Base-by-base conservation (phyloP, 1,140 invertebrate species). In the Cyphomyrmex costatus region DNA sequence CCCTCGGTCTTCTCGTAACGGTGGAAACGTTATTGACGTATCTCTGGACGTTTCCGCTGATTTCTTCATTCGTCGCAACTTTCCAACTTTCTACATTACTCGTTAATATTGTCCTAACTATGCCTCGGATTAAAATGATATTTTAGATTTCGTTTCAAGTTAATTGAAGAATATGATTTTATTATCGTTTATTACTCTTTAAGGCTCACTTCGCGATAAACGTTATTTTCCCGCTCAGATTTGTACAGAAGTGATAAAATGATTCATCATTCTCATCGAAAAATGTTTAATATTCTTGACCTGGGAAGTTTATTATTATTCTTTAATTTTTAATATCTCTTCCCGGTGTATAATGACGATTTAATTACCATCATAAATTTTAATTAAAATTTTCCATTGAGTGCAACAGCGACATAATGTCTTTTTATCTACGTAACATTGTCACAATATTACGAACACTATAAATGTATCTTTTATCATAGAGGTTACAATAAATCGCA, bases 11-110 rank as follows among this genome's bases (percentile, higher is more conserved):
- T 68, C 21, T 21, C 65, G 36, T 24, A 36, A 68, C 63, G 63
- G 63, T 66, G 65, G 36, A 68, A 68, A 68, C 33, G 53, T 74
- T 58, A 36, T 74, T 74, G 53, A 74, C 33, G 65, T 68, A 74
- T 74, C 53, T 74, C 71, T 36, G 6, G 71, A 74, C 30, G 53
- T 74, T 74, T 73, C 53, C 53, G 51, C 33, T 58, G 51, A 74
- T 56, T 74, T 74, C 53, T 74, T 74, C 30, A 24, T 58, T 33
- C n/a, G 14, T 74, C 51, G 33, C 36, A 68, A 68, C 65, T 68
- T 68, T 68, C 30, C 71, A 60, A 74, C 27, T 58, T 42, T 74
- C 53, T 60, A 74, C 51, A 74, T 74, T 33, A 74, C 51, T 36
- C 30, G 53, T 33, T 49, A 68, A 14, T 24, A 33, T 56, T 19